Evolutionary conservation across 2,113 vertebrate genomes (phyloP).

Genomic region (Vulpes ferrilata): DNA sequence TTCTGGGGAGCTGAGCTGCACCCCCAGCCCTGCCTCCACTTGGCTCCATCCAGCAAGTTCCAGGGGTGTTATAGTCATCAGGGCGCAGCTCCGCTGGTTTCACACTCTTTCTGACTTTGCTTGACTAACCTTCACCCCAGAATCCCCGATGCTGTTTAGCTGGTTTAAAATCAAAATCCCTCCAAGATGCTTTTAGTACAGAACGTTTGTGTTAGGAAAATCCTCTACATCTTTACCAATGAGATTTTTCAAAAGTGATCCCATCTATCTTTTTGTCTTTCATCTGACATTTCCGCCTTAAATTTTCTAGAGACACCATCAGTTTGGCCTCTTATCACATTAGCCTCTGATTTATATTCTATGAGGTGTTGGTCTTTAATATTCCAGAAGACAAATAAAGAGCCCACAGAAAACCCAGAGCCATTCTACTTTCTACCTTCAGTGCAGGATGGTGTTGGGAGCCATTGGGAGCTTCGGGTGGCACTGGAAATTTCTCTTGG

Average conservation of each 20-base stretch:
- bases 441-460: neutral
- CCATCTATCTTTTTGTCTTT: conserved; percentile 54
- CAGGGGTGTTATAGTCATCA: fast-evolving
- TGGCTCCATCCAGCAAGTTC: fast-evolving
- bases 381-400: conserved; percentile 26
- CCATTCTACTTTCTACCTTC: neutral
- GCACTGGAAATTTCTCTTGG: fast-evolving
- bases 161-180: conserved; percentile 65
- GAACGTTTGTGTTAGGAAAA: conserved; percentile 63
- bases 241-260: conserved; percentile 61
- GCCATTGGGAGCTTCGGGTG: neutral
- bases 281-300: conserved; percentile 48
- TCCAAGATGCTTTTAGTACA: conserved; percentile 16
- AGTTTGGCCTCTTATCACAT: conserved; percentile 60
- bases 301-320: conserved; percentile 60
- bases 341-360: conserved; percentile 65
- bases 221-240: conserved; percentile 29
- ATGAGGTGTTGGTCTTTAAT: conserved; percentile 23
- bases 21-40: fast-evolving
- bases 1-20: fast-evolving
- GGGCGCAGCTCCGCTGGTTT: fast-evolving
- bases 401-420: neutral
- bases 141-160: neutral
- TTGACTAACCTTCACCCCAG: conserved; percentile 13
- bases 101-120: neutral